These are phyloP conservation scores for Muraenolepis orangiensis DNA, from an alignment of 2,797 vertebrate genomes.

Conservation along the genomic window DNA sequence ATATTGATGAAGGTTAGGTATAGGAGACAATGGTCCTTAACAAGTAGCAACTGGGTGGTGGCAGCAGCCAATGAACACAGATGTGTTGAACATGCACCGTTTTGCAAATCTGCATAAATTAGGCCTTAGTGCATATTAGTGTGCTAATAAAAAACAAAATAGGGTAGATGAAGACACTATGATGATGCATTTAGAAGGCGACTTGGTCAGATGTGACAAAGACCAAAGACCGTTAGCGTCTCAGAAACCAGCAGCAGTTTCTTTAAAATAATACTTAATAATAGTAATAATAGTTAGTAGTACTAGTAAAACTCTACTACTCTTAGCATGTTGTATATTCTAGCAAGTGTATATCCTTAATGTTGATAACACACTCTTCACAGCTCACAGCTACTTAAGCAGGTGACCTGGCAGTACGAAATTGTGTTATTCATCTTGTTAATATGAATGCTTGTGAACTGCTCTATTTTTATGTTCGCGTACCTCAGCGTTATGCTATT, in stretches of 20 bases:
- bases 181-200: background rate
- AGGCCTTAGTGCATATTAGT: background rate
- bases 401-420: too few relatives aligned
- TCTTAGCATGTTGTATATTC: too few relatives aligned
- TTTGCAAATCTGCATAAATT: background rate
- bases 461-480: too few relatives aligned
- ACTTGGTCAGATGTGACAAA: too few relatives aligned
- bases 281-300: too few relatives aligned
- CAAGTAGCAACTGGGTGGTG: background rate
- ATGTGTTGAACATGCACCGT: background rate
- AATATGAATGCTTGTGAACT: too few relatives aligned
- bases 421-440: too few relatives aligned
- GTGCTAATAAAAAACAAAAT: background rate
- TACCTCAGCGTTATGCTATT: too few relatives aligned
- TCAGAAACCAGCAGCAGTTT: conserved; percentile 28
- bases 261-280: conserved; percentile 53
- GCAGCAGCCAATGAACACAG: background rate
- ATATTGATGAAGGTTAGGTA: background rate
- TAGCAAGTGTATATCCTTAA: too few relatives aligned
- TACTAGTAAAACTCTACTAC: too few relatives aligned
- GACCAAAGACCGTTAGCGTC: conserved; percentile 5
- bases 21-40: background rate
- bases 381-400: too few relatives aligned
- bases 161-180: background rate
- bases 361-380: too few relatives aligned